Percentiles rank a stretch among this genome's conserved stretches.
These are phyloP conservation scores for Urocitellus parryii DNA, from an alignment of 2,113 vertebrate genomes.

Conservation along the genomic window DNA sequence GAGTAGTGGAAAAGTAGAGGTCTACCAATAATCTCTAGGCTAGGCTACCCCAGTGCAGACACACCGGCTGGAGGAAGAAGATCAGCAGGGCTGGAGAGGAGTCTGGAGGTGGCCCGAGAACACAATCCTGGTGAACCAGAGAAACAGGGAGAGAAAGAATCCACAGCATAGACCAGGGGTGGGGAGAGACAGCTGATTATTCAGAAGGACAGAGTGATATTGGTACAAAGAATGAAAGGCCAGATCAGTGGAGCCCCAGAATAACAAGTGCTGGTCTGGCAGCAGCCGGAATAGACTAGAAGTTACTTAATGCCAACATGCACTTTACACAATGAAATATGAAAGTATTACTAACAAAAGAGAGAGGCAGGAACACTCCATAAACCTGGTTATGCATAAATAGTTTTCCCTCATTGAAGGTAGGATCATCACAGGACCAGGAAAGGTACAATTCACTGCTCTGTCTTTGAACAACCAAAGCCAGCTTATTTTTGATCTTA, in stretches of 20 bases:
- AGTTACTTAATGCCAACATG: not conserved
- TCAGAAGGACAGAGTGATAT: not conserved
- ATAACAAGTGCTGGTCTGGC: constrained; percentile 42
- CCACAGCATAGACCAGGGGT: not conserved
- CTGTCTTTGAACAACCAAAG: constrained; percentile 49
- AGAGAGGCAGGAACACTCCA: constrained; percentile 40
- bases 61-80: not conserved
- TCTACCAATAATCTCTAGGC: not conserved
- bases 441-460: not conserved
- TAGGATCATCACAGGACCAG: constrained; percentile 44
- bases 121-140: not conserved
- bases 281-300: not conserved
- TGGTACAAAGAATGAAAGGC: not conserved
- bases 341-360: not conserved
- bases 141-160: not conserved
- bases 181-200: accelerated
- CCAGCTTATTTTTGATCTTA: constrained; percentile 32
- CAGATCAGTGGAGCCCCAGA: not conserved
- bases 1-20: not conserved
- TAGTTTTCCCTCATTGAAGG: constrained; percentile 57
- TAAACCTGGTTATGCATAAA: constrained; percentile 59
- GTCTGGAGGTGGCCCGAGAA: too few species aligned
- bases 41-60: not conserved
- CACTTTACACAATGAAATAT: not conserved
- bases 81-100: too few species aligned